Conservation (phyloP, 1,140 invertebrate species). For the Leptopilina boulardi region DNA sequence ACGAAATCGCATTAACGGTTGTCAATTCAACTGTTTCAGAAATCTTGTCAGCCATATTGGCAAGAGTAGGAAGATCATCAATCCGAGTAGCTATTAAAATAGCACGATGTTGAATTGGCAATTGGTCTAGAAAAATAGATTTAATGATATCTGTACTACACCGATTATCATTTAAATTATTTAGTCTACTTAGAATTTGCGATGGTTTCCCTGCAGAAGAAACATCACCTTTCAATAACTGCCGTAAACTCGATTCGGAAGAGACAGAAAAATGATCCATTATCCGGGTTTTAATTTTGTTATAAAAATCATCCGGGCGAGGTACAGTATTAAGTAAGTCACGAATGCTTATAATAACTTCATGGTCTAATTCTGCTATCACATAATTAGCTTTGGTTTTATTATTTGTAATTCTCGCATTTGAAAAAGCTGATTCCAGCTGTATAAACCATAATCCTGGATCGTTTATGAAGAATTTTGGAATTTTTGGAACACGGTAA, state of each 20-base stretch:
- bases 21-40: neutral
- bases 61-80: conserved; percentile 35
- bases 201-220: conserved; percentile 63
- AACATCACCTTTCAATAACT: conserved; percentile 59
- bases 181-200: conserved; percentile 56
- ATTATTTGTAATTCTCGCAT: conserved; percentile 49
- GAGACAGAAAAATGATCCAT: conserved; percentile 55
- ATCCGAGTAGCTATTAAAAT: conserved; percentile 19
- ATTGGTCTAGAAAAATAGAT: neutral
- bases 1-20: neutral
- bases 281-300: conserved; percentile 57
- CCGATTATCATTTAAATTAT: conserved; percentile 34
- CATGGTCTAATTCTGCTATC: neutral
- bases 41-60: conserved; percentile 17
- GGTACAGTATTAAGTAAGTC: conserved; percentile 42
- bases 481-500: neutral
- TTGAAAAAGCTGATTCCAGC: conserved; percentile 48
- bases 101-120: neutral
- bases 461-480: conserved; percentile 43
- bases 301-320: conserved; percentile 41
- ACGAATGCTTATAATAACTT: conserved; percentile 22
- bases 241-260: conserved; percentile 51
- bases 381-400: conserved; percentile 55
- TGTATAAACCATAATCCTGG: conserved; percentile 51
- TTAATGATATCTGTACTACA: neutral